Conservation (phyloP, 2,113 vertebrate species). For the Siphamia tubifer region DNA sequence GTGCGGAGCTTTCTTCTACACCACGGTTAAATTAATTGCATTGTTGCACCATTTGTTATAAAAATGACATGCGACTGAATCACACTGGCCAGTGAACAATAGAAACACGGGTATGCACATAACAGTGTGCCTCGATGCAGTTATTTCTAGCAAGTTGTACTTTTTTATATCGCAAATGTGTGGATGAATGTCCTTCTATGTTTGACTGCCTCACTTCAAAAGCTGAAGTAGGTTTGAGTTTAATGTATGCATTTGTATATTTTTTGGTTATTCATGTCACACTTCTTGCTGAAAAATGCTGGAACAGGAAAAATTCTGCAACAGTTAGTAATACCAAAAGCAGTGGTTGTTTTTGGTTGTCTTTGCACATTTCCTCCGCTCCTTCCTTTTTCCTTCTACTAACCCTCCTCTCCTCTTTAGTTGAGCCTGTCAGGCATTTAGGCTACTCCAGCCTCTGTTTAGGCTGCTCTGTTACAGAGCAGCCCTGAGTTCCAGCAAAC, state of each 20-base stretch:
- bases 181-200: neutral
- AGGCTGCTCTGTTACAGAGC: neutral
- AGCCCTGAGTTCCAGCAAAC: conserved; percentile 5
- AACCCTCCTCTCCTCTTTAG: neutral
- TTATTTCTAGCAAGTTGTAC: neutral
- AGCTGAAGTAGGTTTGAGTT: no score
- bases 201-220: neutral
- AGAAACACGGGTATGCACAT: neutral
- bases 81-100: neutral
- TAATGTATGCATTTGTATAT: neutral
- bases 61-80: conserved; percentile 23
- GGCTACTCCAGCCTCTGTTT: conserved; percentile 4
- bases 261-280: neutral
- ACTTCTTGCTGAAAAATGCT: neutral
- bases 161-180: neutral
- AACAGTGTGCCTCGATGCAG: neutral
- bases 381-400: neutral
- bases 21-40: conserved; percentile 34
- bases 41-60: conserved; percentile 15
- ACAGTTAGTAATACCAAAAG: neutral
- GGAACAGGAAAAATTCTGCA: neutral
- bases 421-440: neutral
- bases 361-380: no score
- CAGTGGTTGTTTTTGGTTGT: neutral
- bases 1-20: conserved; percentile 1